These are phyloP conservation scores for Sebastes jordani DNA, from an alignment of 2,797 vertebrate genomes.

Conservation along the genomic window DNA sequence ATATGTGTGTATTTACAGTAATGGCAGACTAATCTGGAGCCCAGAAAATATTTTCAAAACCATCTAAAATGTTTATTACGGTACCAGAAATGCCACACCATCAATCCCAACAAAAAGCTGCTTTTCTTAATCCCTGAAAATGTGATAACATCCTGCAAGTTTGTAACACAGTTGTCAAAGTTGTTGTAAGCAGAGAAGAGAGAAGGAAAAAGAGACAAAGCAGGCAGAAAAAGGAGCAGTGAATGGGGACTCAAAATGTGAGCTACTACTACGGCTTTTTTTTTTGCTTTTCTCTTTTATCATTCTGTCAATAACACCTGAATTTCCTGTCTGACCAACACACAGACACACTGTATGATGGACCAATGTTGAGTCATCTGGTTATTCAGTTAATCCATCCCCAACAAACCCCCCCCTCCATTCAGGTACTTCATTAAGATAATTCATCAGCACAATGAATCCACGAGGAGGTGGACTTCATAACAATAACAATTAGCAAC, in stretches of 20 bases:
- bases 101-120: neutral
- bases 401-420: slow-evolving; percentile 6
- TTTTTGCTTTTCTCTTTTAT: neutral
- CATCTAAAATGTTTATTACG: neutral
- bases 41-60: neutral
- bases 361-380: neutral
- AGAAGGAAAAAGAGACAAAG: neutral
- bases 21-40: neutral
- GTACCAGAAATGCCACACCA: neutral
- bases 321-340: neutral
- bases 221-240: neutral
- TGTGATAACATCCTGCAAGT: neutral
- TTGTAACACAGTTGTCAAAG: neutral
- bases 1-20: neutral
- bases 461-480: slow-evolving; percentile 64
- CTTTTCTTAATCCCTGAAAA: slow-evolving; percentile 1
- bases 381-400: slow-evolving; percentile 19
- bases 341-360: neutral
- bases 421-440: slow-evolving; percentile 63
- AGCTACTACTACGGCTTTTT: neutral
- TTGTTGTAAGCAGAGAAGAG: neutral
- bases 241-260: neutral
- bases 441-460: slow-evolving; percentile 66
- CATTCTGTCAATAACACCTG: neutral
- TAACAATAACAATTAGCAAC: slow-evolving; percentile 63